These are phyloP conservation scores for Protonemura montana DNA, from an alignment of 2,888 invertebrate genomes.

Conservation along the genomic window DNA sequence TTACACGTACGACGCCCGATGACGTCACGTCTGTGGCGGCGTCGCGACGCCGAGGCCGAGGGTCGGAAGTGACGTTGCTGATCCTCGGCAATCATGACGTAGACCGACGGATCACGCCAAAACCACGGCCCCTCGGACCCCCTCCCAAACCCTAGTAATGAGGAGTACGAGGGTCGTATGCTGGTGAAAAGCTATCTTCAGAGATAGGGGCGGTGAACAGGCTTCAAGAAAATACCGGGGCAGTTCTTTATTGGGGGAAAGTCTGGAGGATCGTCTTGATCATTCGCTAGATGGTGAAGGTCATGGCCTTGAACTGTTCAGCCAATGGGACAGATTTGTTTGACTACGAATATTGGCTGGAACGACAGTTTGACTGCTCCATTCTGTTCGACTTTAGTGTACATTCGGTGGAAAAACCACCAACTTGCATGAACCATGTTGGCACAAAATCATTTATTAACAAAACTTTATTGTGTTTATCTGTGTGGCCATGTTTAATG, in stretches of 20 bases:
- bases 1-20: neutral
- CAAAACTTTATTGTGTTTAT: neutral
- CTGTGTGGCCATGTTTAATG: neutral
- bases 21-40: neutral
- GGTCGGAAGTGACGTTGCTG: neutral
- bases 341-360: too few relatives aligned
- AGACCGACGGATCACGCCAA: neutral
- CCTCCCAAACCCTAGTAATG: neutral
- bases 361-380: neutral
- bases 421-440: neutral
- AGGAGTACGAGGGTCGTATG: neutral
- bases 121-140: neutral
- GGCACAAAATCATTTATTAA: neutral
- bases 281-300: neutral
- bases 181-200: neutral
- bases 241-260: neutral
- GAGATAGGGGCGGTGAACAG: neutral
- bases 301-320: neutral
- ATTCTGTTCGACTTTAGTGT: neutral
- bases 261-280: neutral
- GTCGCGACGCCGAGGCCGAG: neutral
- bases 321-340: neutral
- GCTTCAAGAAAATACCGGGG: neutral
- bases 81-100: conserved; percentile 4
- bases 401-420: neutral